Base-by-base conservation (phyloP, 2,888 invertebrate genomes). In the Nowickia ferox region DNA sequence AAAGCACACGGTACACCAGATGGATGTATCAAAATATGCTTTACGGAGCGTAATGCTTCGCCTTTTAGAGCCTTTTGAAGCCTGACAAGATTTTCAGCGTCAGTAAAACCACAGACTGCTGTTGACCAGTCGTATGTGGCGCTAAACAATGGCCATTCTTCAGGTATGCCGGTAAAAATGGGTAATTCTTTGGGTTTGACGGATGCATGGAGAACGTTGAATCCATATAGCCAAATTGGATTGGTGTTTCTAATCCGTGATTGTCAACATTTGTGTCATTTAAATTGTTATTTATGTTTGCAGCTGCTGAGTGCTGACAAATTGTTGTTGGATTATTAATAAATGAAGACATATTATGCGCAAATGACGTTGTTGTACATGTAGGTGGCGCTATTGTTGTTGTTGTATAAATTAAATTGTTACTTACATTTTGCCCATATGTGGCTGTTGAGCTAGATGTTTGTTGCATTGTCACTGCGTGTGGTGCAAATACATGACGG, bases 291-390 rank as follows among this genome's bases (percentile, higher is more conserved):
- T n/a, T n/a, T n/a, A n/a, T n/a, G n/a, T n/a, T n/a, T n/a, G n/a
- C n/a, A n/a, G n/a, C n/a, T n/a, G n/a, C n/a, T n/a, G n/a, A n/a
- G n/a, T n/a, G n/a, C n/a, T n/a, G n/a, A n/a, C n/a, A n/a, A n/a
- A n/a, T n/a, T n/a, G n/a, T n/a, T n/a, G n/a, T n/a, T n/a, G n/a
- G n/a, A n/a, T n/a, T n/a, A n/a, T n/a, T n/a, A n/a, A n/a, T n/a
- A n/a, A n/a, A n/a, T n/a, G n/a, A n/a, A n/a, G n/a, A n/a, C n/a
- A n/a, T n/a, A n/a, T n/a, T n/a, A n/a, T n/a, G n/a, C n/a, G n/a
- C n/a, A n/a, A n/a, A 19, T 53, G 53, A 53, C 53, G 53, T 53
- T 53, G 53, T 53, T 53, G 53, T 53, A 53, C 53, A 53, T 53
- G 19, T 53, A 19, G 53, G 15, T 57, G 57, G 57, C 30, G 22